Base-by-base conservation (phyloP, 2,797 vertebrate genomes). In the Micromesistius poutassou region DNA sequence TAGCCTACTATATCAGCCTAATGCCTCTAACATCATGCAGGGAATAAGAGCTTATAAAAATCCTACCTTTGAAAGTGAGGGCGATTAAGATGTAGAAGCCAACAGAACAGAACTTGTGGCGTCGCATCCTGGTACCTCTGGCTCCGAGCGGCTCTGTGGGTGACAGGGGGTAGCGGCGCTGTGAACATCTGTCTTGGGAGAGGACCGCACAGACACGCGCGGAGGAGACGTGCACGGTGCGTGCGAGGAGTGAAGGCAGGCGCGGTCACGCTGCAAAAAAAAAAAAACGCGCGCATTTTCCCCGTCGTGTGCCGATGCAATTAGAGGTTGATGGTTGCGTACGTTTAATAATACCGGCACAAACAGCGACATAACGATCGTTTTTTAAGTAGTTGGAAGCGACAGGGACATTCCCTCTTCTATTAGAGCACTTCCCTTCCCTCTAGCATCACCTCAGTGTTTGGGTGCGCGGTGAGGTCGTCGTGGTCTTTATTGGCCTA, bases 11-110 rank as follows among this genome's bases (percentile, higher is more conserved):
- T 62, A 62, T 2, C 7, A 25, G 22, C 8, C 55, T 8, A n/a
- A 62, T 62, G 55, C 55, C n/a, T 25, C 55, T 62, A 25, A 62
- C 55, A 62, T 62, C 25, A n/a, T 62, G n/a, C 46, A 55, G 16
- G 46, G 1, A 36, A 72, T 35, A 30, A 30, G 14, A 72, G 31
- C 30, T 5, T 30, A 31, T 30, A 14, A 6, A 72, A 62, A 30
- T 68, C 90, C 9, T 90, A 93, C 92, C 92, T 91, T 71, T 89
- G 79, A 93, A 87, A 74, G 92, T 87, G n/a, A 92, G 31, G n/a
- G 81, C 78, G 4, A 84, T 85, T 80, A 85, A 91, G 35, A 93
- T 70, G 74, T 89, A 92, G 82, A 92, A 84, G 78, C 90, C 90
- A 82, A 90, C 1, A 55, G 86, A 89, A 79, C 80, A 89, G 82